Evolutionary conservation across 1,140 invertebrate genomes (phyloP), one percentile per base, ranked within the genome.

Genomic region (Drosophila cardini): DNA sequence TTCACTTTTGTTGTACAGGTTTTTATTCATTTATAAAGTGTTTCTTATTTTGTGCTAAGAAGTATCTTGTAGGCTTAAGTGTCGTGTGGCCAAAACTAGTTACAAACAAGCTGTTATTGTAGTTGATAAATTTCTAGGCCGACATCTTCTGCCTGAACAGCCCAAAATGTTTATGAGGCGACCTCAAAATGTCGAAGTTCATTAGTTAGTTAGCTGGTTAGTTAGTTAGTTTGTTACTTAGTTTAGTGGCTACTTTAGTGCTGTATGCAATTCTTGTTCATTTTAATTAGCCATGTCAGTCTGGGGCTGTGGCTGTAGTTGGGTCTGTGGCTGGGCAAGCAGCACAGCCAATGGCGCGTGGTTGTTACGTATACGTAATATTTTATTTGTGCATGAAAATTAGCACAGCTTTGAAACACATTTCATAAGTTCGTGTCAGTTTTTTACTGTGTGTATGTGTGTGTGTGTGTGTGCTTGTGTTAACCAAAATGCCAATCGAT

Each of bases 121-220:
- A 52, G 73, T 60, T 84, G 60, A 72, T 60, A 26, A 26, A 75
- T 84, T 79, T 89, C 83, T 89, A 83, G 83, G 76, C 76, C 79
- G 72, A 75, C 71, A 13, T 53, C 64, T 50, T 40, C 34, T 40
- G 53, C 72, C 13, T 13, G 53, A 55, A 63, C 65, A 80, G 32
- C 13, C 42, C 32, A 38, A 38, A 75, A 48, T 13, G 43, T 64
- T 53, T 56, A 40, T 30, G 32, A 60, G 46, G 73, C 71, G 72
- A 78, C 72, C 84, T 83, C 80, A 89, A 89, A 87, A 87, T 87
- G 84, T 75, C 84, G 70, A 87, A 89, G 84, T 87, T 89, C 85
- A 89, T 36, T 26, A 18, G 21, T 26, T 26, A 26, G 21, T 26
- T 45, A 6, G 26, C 45, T 18, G 60, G 18, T 46, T 60, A 69